Conservation (phyloP, 2,797 vertebrate species). For the Gymnodraco acuticeps region DNA sequence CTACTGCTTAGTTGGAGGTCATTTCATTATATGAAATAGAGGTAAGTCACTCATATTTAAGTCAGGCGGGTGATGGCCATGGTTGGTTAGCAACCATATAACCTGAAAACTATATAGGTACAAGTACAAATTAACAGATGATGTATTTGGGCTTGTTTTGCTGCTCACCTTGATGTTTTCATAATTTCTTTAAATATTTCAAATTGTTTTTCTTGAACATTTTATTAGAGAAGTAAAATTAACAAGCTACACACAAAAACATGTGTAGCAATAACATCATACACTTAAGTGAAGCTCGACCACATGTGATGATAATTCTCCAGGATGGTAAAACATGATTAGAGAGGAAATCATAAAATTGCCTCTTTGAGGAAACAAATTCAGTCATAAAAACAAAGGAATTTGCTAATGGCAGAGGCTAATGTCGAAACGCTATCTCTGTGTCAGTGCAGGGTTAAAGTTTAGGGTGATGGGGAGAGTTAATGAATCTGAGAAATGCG, state of each 20-base stretch:
- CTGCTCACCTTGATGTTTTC: slow-evolving; percentile 42
- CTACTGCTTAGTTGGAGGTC: slow-evolving; percentile 45
- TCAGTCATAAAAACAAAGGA: slow-evolving; percentile 69
- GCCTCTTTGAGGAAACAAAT: slow-evolving; percentile 58
- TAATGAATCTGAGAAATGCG: slow-evolving; percentile 55
- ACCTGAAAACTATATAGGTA: slow-evolving; percentile 50
- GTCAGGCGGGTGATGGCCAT: slow-evolving; percentile 53
- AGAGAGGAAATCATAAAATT: slow-evolving; percentile 67
- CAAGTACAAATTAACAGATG: slow-evolving; percentile 27
- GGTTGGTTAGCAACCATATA: slow-evolving; percentile 52
- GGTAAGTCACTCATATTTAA: slow-evolving; percentile 16
- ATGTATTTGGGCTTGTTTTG: slow-evolving; percentile 38
- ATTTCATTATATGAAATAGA: slow-evolving; percentile 46
- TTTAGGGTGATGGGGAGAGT: slow-evolving; percentile 41
- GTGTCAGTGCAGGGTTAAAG: slow-evolving; percentile 40
- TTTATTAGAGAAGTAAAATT: slow-evolving; percentile 39
- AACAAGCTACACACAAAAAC: slow-evolving; percentile 21
- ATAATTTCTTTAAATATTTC: slow-evolving; percentile 16
- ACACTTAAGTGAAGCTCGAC: slow-evolving; percentile 18
- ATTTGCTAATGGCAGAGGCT: slow-evolving; percentile 70
- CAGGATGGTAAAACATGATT: slow-evolving; percentile 61
- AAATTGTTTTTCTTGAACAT: slow-evolving; percentile 27
- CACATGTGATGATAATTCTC: slow-evolving; percentile 63
- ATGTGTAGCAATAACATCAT: slow-evolving; percentile 16
- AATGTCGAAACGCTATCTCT: slow-evolving; percentile 50